Conservation (phyloP, 1,140 invertebrate species). For the Drosophila tropicalis region DNA sequence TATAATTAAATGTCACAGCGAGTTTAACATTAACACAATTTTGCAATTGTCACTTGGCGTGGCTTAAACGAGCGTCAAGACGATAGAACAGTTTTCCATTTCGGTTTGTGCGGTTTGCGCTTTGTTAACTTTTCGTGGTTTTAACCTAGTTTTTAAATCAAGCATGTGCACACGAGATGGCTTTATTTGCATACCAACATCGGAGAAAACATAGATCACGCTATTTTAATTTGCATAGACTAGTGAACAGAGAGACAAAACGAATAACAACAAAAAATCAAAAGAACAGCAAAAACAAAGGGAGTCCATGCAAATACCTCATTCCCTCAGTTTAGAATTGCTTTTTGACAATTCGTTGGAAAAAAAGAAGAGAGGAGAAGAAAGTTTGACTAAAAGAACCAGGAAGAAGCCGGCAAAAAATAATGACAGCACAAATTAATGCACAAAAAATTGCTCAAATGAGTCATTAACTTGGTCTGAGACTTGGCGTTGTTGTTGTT, state of each 20-base stretch:
- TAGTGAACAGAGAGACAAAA: constrained; percentile 30
- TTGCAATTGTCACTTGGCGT: constrained; percentile 55
- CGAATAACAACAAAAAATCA: not conserved
- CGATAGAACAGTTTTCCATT: constrained; percentile 4
- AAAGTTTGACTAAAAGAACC: constrained; percentile 8
- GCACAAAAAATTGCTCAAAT: constrained; percentile 26
- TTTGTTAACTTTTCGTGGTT: constrained; percentile 6
- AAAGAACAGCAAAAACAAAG: constrained; percentile 10
- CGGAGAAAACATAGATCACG: constrained; percentile 43
- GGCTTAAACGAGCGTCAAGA: constrained; percentile 16
- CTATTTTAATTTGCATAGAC: constrained; percentile 69
- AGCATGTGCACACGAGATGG: constrained; percentile 7
- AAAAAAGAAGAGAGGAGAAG: constrained; percentile 2
- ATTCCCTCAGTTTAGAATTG: constrained; percentile 29
- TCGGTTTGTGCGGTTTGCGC: not conserved
- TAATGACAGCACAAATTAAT: constrained; percentile 19
- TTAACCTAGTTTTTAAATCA: constrained; percentile 12
- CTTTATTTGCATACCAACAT: constrained; percentile 15
- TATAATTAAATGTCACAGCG: constrained; percentile 65
- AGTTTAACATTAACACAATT: constrained; percentile 46
- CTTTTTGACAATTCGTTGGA: constrained; percentile 14
- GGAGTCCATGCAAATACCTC: not conserved
- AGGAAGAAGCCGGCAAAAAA: constrained; percentile 18
- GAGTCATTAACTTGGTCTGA: constrained; percentile 44
- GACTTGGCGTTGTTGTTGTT: constrained; percentile 10